Base-by-base conservation (phyloP, 2,797 vertebrate genomes). In the Phoeniculus purpureus region DNA sequence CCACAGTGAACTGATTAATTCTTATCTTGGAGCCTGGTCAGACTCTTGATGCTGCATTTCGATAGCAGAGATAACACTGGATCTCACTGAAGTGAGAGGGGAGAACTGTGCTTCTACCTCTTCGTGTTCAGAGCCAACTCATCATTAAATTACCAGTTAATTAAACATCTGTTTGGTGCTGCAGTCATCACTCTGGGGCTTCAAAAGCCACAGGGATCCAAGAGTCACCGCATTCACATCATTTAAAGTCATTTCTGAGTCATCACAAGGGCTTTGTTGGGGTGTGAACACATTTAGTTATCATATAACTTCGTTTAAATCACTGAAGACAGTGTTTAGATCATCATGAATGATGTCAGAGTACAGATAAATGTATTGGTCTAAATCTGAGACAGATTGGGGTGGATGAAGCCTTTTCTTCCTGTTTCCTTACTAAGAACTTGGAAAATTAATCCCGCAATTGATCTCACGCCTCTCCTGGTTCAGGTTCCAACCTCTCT, bases 401-500 rank as follows among this genome's bases (percentile, higher is more conserved):
- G 37, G 37, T 37, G 37, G 37, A 37, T 37, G 37, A 37, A 37
- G 37, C 43, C 52, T 55, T 27, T 47, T 34, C 40, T 71, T 37
- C 48, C 50, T 37, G 58, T 34, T 13, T 6, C 61, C 32, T 10
- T 17, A 32, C 51, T 59, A 68, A 72, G 37, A 37, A 37, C 12
- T 37, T 37, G 37, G 12, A 37, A 37, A 37, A 37, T 37, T 37
- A 37, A 37, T 37, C 37, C 37, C 37, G 12, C 37, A 37, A 37
- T 37, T 12, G 37, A 37, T 37, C 37, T 37, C 37, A 37, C 12
- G 11, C 31, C 47, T 67, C 45, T 67, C 43, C 15, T 25, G 34
- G 18, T 40, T 76, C 55, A 56, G 6, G 23, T 6, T 12, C 26
- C 0, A 0, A 40, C 8, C 37, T 27, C 23, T n/a, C 40, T 25